A percentile compares a stretch with the other conserved stretches of the same genome.
Evolutionary conservation across 2,113 vertebrate genomes (phyloP).

Genomic region (Hippocampus guttulatus): DNA sequence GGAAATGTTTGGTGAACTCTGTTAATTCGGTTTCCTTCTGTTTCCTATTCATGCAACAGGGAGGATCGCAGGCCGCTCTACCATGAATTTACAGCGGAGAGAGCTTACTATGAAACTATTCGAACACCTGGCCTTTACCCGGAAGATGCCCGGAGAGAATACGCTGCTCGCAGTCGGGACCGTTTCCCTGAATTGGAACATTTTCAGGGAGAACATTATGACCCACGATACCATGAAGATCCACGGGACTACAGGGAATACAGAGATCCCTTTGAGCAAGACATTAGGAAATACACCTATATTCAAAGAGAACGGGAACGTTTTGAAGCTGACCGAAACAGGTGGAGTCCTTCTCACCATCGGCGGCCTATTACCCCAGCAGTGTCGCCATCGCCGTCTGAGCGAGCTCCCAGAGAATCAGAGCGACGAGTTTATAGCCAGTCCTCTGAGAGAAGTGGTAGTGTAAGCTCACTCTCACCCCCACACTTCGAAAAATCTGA

Average conservation of each 20-base stretch:
- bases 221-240: constrained; percentile 92
- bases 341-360: constrained; percentile 89
- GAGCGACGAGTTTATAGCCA: constrained; percentile 92
- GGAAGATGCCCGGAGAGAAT: constrained; percentile 90
- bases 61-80: constrained; percentile 91
- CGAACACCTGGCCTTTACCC: constrained; percentile 85
- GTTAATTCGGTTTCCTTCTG: neutral
- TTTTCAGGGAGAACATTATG: constrained; percentile 92
- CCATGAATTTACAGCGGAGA: constrained; percentile 86
- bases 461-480: constrained; percentile 91
- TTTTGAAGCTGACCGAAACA: constrained; percentile 87
- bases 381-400: constrained; percentile 83
- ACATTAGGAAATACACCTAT: constrained; percentile 95
- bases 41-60: constrained; percentile 64
- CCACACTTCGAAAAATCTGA: constrained; percentile 88
- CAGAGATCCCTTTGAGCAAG: constrained; percentile 93
- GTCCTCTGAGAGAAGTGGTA: constrained; percentile 91
- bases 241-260: constrained; percentile 92
- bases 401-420: constrained; percentile 83
- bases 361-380: constrained; percentile 84
- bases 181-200: constrained; percentile 93
- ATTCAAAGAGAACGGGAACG: constrained; percentile 91
- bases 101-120: constrained; percentile 89
- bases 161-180: constrained; percentile 86
- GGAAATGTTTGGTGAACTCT: neutral